phyloP scores from a whole-genome alignment of 2,888 invertebrate genomes.

The Drosophila histrio region DNA sequence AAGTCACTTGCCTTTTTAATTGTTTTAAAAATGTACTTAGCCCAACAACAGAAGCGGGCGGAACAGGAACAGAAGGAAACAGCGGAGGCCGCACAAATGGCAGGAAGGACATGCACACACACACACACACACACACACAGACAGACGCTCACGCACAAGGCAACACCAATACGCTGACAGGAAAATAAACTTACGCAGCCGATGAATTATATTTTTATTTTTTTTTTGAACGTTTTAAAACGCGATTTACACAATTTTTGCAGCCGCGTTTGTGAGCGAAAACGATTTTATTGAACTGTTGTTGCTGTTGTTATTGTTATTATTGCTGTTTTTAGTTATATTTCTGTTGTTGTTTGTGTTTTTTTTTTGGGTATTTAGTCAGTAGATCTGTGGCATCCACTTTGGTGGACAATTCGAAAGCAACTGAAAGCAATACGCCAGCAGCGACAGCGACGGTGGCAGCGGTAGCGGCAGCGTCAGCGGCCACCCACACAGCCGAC shows the following conservation, averaged over 20 bases:
- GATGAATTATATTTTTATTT: background rate
- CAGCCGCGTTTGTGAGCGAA: background rate
- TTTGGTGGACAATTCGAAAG: slow-evolving; percentile 78
- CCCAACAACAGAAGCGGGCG: no score
- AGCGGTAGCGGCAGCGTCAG: slow-evolving; percentile 12
- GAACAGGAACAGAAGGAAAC: slow-evolving; percentile 17
- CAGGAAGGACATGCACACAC: slow-evolving; percentile 46
- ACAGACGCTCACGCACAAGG: slow-evolving; percentile 9
- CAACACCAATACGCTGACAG: slow-evolving; percentile 7
- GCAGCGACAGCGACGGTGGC: slow-evolving; percentile 8
- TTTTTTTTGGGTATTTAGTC: slow-evolving; percentile 4
- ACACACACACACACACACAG: slow-evolving; percentile 12
- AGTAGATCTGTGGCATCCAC: slow-evolving; percentile 46
- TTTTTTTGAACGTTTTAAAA: slow-evolving; percentile 20
- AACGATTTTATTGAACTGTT: slow-evolving; percentile 20
- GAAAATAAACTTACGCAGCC: slow-evolving; percentile 18
- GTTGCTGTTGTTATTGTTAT: no score
- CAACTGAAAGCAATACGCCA: slow-evolving; percentile 63
- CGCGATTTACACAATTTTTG: slow-evolving; percentile 45
- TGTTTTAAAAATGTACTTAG: slow-evolving; percentile 50
- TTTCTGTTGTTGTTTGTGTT: slow-evolving; percentile 4
- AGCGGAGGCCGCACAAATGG: background rate
- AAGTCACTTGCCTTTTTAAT: slow-evolving; percentile 32
- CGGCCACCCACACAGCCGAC: slow-evolving; percentile 28
- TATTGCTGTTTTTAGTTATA: slow-evolving; percentile 12